phyloP scores from a whole-genome alignment of 2,113 vertebrate genomes.

The Sorex fumeus region DNA sequence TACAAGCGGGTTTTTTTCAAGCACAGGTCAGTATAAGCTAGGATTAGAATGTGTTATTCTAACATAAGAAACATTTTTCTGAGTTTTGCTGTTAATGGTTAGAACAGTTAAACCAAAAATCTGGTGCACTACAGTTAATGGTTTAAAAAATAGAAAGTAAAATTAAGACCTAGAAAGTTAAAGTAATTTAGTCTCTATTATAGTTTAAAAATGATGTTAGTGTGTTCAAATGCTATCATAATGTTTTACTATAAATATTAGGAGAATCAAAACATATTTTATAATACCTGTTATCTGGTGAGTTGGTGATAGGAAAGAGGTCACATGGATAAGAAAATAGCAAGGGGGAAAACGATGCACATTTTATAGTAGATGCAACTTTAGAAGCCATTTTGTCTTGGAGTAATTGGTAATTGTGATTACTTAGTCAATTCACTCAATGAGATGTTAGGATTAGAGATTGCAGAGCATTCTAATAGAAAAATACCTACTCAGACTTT shows the following conservation, averaged over 20 bases:
- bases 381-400: slow-evolving; percentile 47
- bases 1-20: slow-evolving; percentile 48
- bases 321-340: not conserved
- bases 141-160: slow-evolving; percentile 41
- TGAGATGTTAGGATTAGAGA: slow-evolving; percentile 22
- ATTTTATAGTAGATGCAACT: not conserved
- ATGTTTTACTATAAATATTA: slow-evolving; percentile 39
- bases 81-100: slow-evolving; percentile 40
- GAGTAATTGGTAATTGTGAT: not conserved
- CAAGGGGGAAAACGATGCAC: not conserved
- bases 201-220: not conserved
- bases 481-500: not conserved
- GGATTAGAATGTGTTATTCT: not conserved
- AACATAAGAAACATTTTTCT: slow-evolving; percentile 9
- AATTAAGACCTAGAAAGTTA: slow-evolving; percentile 48
- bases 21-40: slow-evolving; percentile 22
- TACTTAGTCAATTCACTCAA: not conserved
- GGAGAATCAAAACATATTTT: slow-evolving; percentile 18
- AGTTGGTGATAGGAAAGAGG: slow-evolving; percentile 10
- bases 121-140: not conserved
- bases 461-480: not conserved
- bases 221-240: slow-evolving; percentile 12
- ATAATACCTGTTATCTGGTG: slow-evolving; percentile 8
- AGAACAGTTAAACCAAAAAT: slow-evolving; percentile 50
- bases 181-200: slow-evolving; percentile 40